These are phyloP conservation scores for Agriopis leucophaearia DNA, from an alignment of 2,888 invertebrate genomes.

Conservation along the genomic window DNA sequence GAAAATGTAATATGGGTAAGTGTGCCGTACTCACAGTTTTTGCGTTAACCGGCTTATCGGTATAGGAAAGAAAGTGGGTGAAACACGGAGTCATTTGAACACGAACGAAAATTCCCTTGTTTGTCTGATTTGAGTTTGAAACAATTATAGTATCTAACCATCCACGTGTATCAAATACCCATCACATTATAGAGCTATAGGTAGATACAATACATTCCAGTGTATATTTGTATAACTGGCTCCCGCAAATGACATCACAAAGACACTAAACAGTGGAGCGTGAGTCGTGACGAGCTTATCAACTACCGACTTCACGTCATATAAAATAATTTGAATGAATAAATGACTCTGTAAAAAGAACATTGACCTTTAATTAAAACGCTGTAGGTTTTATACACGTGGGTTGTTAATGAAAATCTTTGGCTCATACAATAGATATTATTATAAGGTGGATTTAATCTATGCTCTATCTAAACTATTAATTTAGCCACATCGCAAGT, in stretches of 20 bases:
- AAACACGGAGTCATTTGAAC: no score
- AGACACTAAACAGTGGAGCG: conserved; percentile 25
- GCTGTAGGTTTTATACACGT: conserved; percentile 4
- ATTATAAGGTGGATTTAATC: no score
- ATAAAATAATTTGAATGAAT: conserved; percentile 24
- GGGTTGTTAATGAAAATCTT: conserved; percentile 2
- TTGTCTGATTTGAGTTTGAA: not conserved
- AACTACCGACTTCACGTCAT: conserved; percentile 19
- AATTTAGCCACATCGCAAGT: no score
- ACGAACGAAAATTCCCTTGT: no score
- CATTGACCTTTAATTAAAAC: conserved; percentile 19
- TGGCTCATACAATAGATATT: not conserved
- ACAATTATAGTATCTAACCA: not conserved
- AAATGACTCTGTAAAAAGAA: conserved; percentile 14
- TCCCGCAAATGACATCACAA: conserved; percentile 28
- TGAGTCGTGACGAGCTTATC: conserved; percentile 30
- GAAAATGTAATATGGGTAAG: no score
- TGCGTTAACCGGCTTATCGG: no score
- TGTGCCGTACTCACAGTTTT: no score
- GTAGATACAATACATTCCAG: conserved; percentile 10
- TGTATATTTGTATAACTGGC: conserved; percentile 21
- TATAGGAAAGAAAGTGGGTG: no score
- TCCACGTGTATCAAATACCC: conserved; percentile 3
- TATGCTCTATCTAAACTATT: no score
- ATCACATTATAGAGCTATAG: not conserved